Conservation (phyloP, 2,113 vertebrate species). For the Oxyruncus cristatus region DNA sequence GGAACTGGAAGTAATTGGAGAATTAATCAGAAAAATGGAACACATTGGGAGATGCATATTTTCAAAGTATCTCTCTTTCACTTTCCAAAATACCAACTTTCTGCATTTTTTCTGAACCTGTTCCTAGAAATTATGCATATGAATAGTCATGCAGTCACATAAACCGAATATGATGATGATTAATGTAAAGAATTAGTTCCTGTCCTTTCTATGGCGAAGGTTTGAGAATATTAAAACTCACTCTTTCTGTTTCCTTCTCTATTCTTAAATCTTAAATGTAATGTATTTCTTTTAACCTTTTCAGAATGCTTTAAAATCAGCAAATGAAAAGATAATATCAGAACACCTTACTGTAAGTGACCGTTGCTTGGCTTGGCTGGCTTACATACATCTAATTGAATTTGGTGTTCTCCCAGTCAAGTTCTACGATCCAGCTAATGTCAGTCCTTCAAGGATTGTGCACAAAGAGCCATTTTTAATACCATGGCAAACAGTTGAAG, state of each 20-base stretch:
- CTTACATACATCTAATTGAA: conserved; percentile 90
- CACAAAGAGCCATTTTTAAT: conserved; percentile 85
- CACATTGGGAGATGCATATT: neutral
- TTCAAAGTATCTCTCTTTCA: neutral
- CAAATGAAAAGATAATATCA: conserved; percentile 61
- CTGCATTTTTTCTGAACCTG: neutral
- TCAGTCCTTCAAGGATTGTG: conserved; percentile 84
- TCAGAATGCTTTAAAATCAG: conserved; percentile 84
- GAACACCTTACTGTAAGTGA: conserved; percentile 75
- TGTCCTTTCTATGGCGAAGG: neutral
- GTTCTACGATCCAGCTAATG: conserved; percentile 85
- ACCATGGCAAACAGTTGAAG: conserved; percentile 81
- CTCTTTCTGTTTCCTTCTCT: neutral
- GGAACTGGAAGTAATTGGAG: neutral
- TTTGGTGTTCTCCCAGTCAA: conserved; percentile 83
- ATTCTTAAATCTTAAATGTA: neutral
- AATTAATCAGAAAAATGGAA: neutral
- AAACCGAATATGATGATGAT: neutral
- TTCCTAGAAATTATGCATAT: neutral
- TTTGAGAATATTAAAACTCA: neutral
- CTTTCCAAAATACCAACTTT: neutral
- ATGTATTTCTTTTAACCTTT: conserved; percentile 22
- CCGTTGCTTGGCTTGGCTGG: conserved; percentile 90
- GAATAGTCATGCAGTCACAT: neutral
- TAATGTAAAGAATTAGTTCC: neutral